Conservation (phyloP, 2,888 invertebrate species). For the Euproctis similis region DNA sequence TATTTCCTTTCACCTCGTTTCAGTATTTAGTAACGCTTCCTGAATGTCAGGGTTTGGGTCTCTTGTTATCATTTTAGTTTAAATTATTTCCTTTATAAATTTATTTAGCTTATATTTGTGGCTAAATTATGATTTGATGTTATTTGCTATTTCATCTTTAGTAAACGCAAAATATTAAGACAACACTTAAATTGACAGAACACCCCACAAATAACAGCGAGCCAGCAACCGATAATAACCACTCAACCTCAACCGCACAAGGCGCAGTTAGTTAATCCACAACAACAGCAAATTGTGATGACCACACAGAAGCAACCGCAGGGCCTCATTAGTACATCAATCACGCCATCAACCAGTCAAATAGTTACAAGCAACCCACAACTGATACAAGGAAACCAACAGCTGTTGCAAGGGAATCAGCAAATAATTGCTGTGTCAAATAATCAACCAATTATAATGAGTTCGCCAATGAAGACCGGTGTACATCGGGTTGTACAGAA, state of each 20-base stretch:
- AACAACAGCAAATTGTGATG: constrained; percentile 59
- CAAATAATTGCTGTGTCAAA: constrained; percentile 60
- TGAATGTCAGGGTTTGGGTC: too few species aligned
- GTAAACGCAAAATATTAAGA: constrained; percentile 1
- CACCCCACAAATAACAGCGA: constrained; percentile 59
- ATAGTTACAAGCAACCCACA: constrained; percentile 34
- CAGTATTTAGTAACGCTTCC: too few species aligned
- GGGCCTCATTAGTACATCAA: constrained; percentile 47
- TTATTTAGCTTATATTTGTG: too few species aligned
- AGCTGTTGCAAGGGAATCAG: constrained; percentile 46
- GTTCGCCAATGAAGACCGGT: constrained; percentile 47
- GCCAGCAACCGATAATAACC: constrained; percentile 68
- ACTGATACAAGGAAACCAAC: constrained; percentile 39
- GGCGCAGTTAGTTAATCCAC: constrained; percentile 59
- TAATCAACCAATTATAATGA: constrained; percentile 63
- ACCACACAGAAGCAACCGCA: constrained; percentile 59
- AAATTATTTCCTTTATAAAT: too few species aligned
- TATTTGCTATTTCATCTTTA: not conserved
- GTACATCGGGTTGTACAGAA: constrained; percentile 51
- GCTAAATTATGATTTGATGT: too few species aligned
- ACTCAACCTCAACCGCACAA: constrained; percentile 74
- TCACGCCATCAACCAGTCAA: constrained; percentile 42
- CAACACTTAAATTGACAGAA: constrained; percentile 35
- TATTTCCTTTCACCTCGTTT: too few species aligned
- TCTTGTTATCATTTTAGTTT: too few species aligned